A percentile compares a stretch with the other conserved stretches of the same genome.
Conservation (phyloP, 1,140 invertebrate species). For the Bombus fervidus region DNA sequence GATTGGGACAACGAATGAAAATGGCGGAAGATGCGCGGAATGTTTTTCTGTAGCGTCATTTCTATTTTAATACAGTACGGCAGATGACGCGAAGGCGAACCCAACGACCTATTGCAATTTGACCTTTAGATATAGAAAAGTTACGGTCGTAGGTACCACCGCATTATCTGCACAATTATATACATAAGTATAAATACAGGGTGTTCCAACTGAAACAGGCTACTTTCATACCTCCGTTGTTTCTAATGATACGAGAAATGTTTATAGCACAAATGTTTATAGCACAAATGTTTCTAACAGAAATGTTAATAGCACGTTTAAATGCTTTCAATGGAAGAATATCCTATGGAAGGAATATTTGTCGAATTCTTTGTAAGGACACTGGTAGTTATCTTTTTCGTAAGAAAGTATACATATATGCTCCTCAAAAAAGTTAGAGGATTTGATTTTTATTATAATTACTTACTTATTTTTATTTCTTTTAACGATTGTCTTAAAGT, state of each 20-base stretch:
- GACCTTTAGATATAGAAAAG: neutral
- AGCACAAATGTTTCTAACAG: neutral
- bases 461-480: no score
- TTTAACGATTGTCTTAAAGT: no score
- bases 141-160: neutral
- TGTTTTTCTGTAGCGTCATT: neutral
- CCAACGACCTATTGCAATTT: neutral
- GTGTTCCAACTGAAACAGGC: no score
- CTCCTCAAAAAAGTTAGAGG: no score
- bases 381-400: no score
- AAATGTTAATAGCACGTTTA: neutral
- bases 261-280: neutral
- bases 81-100: neutral
- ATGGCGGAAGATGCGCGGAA: neutral
- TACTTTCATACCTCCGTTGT: neutral
- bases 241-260: neutral
- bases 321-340: no score
- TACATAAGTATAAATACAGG: neutral
- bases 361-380: no score
- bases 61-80: neutral
- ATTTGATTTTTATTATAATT: no score
- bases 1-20: neutral
- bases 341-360: no score
- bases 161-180: neutral
- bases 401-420: no score